These are phyloP conservation scores for Nymphalis polychloros DNA, from an alignment of 2,888 invertebrate genomes.

Conservation along the genomic window DNA sequence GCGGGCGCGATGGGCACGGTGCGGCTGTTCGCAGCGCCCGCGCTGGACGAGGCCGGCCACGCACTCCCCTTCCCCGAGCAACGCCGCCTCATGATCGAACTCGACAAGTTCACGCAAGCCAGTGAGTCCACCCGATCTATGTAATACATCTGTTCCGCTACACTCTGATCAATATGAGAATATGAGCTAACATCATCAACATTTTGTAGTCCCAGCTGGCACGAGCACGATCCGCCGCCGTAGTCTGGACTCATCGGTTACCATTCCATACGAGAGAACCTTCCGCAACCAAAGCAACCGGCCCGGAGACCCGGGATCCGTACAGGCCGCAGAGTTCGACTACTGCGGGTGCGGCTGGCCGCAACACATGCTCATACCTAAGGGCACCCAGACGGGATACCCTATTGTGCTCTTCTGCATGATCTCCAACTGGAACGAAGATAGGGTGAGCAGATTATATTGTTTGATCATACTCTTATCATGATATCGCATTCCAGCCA, in stretches of 20 bases:
- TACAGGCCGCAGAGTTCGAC: slow-evolving; percentile 83
- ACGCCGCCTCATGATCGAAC: slow-evolving; percentile 84
- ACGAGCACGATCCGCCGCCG: slow-evolving; percentile 84
- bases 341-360: slow-evolving; percentile 96
- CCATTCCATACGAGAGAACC: slow-evolving; percentile 90
- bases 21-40: slow-evolving; percentile 86
- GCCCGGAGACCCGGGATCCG: slow-evolving; percentile 79
- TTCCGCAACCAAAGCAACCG: slow-evolving; percentile 86
- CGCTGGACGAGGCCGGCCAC: slow-evolving; percentile 83
- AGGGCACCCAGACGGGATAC: slow-evolving; percentile 85
- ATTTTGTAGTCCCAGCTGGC: slow-evolving; percentile 84
- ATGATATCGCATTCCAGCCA: no score
- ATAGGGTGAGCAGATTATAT: slow-evolving; percentile 73
- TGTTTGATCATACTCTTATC: not conserved
- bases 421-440: slow-evolving; percentile 87
- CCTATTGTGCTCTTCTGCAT: slow-evolving; percentile 87
- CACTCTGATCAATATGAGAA: no score
- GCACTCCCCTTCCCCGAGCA: slow-evolving; percentile 83
- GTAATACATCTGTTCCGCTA: no score
- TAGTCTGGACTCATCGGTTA: slow-evolving; percentile 88
- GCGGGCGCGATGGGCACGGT: slow-evolving; percentile 82
- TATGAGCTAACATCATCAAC: no score
- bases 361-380: slow-evolving; percentile 89
- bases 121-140: slow-evolving; percentile 68
- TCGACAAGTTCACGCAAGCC: slow-evolving; percentile 85